These are phyloP conservation scores for Pandemis heparana DNA, from an alignment of 2,888 invertebrate genomes.

Conservation along the genomic window DNA sequence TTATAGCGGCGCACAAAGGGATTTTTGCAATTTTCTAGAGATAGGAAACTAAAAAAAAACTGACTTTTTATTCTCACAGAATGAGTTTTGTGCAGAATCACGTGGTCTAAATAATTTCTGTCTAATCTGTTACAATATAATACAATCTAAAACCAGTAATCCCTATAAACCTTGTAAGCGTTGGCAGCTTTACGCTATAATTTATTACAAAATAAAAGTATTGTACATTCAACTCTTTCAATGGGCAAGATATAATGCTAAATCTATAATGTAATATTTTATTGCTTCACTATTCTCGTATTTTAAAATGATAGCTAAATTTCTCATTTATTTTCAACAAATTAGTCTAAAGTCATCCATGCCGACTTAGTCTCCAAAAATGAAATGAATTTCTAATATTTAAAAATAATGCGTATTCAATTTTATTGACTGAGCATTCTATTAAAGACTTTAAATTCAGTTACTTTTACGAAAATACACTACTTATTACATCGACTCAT, in stretches of 20 bases:
- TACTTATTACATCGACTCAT: not conserved
- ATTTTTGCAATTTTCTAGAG: no score
- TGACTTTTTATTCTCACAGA: no score
- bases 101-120: not conserved
- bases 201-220: not conserved
- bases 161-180: not conserved
- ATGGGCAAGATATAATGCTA: not conserved
- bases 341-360: not conserved
- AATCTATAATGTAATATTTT: not conserved
- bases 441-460: not conserved
- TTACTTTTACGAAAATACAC: not conserved
- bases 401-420: not conserved
- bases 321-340: slow-evolving; percentile 6
- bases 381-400: not conserved
- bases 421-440: not conserved
- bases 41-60: no score
- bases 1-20: no score
- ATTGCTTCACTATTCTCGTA: not conserved
- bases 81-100: no score
- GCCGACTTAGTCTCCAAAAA: not conserved
- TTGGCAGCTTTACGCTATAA: not conserved
- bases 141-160: not conserved
- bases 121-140: not conserved
- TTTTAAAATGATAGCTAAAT: not conserved
- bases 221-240: not conserved